These are phyloP conservation scores for Drosophila histrio DNA, from an alignment of 2,888 invertebrate species.

Conservation along the genomic window DNA sequence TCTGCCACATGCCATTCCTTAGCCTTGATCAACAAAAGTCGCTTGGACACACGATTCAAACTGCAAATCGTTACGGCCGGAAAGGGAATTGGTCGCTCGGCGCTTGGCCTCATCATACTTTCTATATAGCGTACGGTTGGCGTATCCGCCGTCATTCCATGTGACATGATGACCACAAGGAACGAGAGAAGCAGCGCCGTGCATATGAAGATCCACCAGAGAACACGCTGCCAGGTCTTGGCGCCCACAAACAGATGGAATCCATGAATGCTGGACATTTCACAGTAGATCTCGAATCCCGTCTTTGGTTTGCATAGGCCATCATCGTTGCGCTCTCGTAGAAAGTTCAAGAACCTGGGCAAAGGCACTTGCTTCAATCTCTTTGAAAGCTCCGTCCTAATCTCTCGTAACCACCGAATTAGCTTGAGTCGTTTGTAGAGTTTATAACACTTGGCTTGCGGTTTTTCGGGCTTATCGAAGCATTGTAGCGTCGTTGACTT, in stretches of 20 bases:
- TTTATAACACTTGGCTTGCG: not conserved
- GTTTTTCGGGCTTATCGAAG: conserved; percentile 31
- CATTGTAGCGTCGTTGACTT: conserved; percentile 45
- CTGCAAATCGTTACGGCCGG: conserved; percentile 86
- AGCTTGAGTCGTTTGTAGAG: conserved; percentile 42
- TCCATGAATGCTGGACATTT: conserved; percentile 81
- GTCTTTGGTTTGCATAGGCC: conserved; percentile 73
- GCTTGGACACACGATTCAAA: conserved; percentile 85
- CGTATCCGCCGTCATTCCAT: conserved; percentile 85
- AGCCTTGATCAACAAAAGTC: conserved; percentile 74
- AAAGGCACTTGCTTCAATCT: conserved; percentile 35
- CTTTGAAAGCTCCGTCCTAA: conserved; percentile 1
- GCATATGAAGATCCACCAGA: conserved; percentile 86
- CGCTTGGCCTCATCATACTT: conserved; percentile 85
- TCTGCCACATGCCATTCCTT: conserved; percentile 81
- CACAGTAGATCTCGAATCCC: conserved; percentile 81
- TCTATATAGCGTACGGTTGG: conserved; percentile 86
- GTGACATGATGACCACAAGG: conserved; percentile 85
- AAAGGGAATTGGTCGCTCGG: conserved; percentile 84
- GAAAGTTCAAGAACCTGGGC: conserved; percentile 58
- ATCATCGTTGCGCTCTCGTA: conserved; percentile 75
- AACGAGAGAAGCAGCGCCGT: conserved; percentile 85
- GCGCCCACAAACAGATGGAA: conserved; percentile 76
- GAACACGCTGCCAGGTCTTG: conserved; percentile 72
- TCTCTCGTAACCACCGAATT: conserved; percentile 32